These are phyloP conservation scores for Acleris cristana DNA, from an alignment of 2,888 invertebrate species.

Conservation along the genomic window DNA sequence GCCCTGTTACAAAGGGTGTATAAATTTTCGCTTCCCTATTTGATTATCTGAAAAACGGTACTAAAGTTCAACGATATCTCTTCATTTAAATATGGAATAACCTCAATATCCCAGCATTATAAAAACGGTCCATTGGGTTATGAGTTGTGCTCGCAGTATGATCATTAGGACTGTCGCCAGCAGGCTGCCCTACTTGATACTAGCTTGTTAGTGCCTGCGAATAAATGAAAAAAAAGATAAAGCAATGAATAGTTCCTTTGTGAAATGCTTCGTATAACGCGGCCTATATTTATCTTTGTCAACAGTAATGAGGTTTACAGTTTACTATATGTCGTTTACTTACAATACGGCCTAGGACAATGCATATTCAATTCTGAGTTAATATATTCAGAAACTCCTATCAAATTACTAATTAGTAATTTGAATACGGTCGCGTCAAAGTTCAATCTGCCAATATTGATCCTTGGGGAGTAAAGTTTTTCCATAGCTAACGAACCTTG, in stretches of 20 bases:
- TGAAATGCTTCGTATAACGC: slow-evolving; percentile 9
- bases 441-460: slow-evolving; percentile 72
- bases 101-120: slow-evolving; percentile 25
- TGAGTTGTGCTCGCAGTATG: slow-evolving; percentile 37
- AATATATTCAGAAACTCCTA: slow-evolving; percentile 52
- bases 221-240: slow-evolving; percentile 43
- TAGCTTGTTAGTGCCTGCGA: slow-evolving; percentile 46
- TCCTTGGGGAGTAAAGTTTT: slow-evolving; percentile 66
- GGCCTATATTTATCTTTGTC: slow-evolving; percentile 20
- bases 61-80: neutral
- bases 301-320: neutral
- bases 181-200: slow-evolving; percentile 48
- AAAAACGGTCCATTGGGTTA: slow-evolving; percentile 33
- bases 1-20: no score
- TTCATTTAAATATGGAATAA: slow-evolving; percentile 12
- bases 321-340: neutral
- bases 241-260: slow-evolving; percentile 28
- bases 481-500: slow-evolving; percentile 72
- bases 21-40: no score
- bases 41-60: no score
- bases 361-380: slow-evolving; percentile 36
- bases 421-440: slow-evolving; percentile 60
- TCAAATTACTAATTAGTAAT: slow-evolving; percentile 58
- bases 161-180: slow-evolving; percentile 50
- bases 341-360: slow-evolving; percentile 4